Percentiles rank a stretch among this genome's conserved stretches.
Evolutionary conservation across 2,888 invertebrate genomes (phyloP).

Genomic region (Troilus luridus): DNA sequence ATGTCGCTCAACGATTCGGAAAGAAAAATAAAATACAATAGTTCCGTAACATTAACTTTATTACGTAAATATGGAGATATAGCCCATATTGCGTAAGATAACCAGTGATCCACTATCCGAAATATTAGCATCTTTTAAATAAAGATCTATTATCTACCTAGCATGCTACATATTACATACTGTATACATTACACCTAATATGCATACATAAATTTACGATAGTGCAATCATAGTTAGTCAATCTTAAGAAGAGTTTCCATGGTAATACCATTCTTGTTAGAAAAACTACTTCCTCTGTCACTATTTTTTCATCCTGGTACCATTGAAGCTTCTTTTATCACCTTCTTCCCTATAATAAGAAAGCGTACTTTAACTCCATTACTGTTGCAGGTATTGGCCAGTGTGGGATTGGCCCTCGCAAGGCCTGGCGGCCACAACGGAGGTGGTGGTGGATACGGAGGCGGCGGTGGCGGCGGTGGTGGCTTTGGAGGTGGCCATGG

Average conservation of each 20-base stretch:
- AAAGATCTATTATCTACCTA: neutral
- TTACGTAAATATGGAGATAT: conserved; percentile 1
- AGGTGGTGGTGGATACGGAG: conserved; percentile 45
- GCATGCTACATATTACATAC: neutral
- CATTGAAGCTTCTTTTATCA: neutral
- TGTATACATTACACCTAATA: neutral
- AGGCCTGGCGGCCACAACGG: conserved; percentile 66
- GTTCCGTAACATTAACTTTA: conserved; percentile 15
- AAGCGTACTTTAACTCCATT: neutral
- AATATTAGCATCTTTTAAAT: neutral
- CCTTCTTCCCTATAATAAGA: neutral
- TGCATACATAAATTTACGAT: neutral
- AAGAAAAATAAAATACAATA: neutral
- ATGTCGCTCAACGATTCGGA: conserved; percentile 15
- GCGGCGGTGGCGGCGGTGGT: conserved; percentile 63
- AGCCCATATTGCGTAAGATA: neutral
- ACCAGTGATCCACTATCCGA: neutral
- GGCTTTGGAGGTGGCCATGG: conserved; percentile 64
- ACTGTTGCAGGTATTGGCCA: conserved; percentile 67
- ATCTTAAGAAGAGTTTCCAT: no score
- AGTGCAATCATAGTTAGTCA: no score
- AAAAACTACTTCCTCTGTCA: no score
- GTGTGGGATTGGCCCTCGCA: conserved; percentile 67
- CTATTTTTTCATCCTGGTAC: neutral
- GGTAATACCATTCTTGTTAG: no score